A percentile compares a stretch with the other conserved stretches of the same genome.
phyloP scores from a whole-genome alignment of 2,797 vertebrate species.

The Hoplostethus atlanticus region DNA sequence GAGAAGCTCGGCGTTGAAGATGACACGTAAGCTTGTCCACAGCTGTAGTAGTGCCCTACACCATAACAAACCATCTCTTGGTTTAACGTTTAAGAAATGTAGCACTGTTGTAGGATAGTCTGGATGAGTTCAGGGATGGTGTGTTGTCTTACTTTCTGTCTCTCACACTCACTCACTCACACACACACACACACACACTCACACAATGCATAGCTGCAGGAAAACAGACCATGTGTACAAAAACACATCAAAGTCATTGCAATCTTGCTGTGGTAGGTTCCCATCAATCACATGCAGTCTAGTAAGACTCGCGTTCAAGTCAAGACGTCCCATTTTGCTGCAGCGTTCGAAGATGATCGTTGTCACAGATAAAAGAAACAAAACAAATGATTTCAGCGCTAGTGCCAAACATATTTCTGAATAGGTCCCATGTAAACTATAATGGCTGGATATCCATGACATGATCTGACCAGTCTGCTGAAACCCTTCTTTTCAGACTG shows the following conservation, averaged over 20 bases:
- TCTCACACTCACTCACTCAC: neutral
- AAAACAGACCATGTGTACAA: conserved; percentile 2
- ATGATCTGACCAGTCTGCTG: conserved; percentile 23
- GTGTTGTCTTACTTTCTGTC: neutral
- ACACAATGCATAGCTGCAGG: conserved; percentile 44
- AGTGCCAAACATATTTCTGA: conserved; percentile 1
- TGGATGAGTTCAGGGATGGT: conserved; percentile 23
- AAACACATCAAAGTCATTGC: conserved; percentile 13
- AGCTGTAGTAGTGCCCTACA: neutral
- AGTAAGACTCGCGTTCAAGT: neutral
- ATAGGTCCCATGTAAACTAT: conserved; percentile 9
- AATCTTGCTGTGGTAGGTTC: conserved; percentile 10
- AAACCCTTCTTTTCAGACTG: conserved; percentile 15
- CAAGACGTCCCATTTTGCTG: conserved; percentile 4
- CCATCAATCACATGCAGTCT: neutral
- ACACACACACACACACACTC: neutral
- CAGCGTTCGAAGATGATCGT: neutral
- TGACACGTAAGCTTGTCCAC: conserved; percentile 7
- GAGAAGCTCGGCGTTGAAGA: conserved; percentile 27
- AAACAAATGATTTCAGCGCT: neutral
- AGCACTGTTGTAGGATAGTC: neutral
- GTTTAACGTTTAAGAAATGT: conserved; percentile 19
- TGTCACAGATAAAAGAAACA: neutral
- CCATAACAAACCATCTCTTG: conserved; percentile 27
- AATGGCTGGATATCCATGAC: conserved; percentile 16